Conservation (phyloP, 2,888 invertebrate genomes). For the Lucinisca nassula region DNA sequence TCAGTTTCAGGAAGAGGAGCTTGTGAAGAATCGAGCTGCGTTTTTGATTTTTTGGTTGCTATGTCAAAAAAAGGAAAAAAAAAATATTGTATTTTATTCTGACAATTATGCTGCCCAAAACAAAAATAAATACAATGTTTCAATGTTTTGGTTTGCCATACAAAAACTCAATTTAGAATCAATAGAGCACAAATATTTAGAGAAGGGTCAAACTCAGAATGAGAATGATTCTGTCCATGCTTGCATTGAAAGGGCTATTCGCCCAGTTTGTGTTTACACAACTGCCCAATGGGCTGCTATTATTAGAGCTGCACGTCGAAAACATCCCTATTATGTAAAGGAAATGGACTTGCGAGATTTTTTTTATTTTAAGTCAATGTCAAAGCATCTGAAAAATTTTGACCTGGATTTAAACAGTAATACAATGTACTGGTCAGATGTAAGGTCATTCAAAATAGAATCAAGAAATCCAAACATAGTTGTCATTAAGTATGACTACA, state of each 20-base stretch:
- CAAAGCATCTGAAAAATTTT: conserved; percentile 29
- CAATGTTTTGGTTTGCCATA: conserved; percentile 50
- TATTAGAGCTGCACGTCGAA: conserved; percentile 29
- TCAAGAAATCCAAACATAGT: conserved; percentile 17
- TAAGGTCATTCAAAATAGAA: conserved; percentile 23
- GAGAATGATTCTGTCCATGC: conserved; percentile 51
- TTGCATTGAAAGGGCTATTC: conserved; percentile 34
- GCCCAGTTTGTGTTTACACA: conserved; percentile 28
- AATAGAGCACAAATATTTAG: no score
- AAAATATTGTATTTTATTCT: conserved; percentile 42
- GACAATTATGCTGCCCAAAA: conserved; percentile 31
- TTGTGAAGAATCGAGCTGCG: conserved; percentile 45
- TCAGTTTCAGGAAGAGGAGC: conserved; percentile 55
- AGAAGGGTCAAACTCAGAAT: no score
- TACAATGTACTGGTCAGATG: conserved; percentile 7
- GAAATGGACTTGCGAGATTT: conserved; percentile 41
- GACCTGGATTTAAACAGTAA: conserved; percentile 23
- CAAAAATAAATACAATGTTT: conserved; percentile 37
- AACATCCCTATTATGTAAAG: conserved; percentile 35
- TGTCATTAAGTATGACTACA: conserved; percentile 17
- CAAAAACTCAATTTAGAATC: conserved; percentile 27
- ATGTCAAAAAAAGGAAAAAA: conserved; percentile 37
- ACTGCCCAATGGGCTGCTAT: conserved; percentile 46
- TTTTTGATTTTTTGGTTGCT: conserved; percentile 27
- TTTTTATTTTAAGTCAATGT: conserved; percentile 42